phyloP scores from a whole-genome alignment of 2,888 invertebrate species.

The Calameuta filiformis region DNA sequence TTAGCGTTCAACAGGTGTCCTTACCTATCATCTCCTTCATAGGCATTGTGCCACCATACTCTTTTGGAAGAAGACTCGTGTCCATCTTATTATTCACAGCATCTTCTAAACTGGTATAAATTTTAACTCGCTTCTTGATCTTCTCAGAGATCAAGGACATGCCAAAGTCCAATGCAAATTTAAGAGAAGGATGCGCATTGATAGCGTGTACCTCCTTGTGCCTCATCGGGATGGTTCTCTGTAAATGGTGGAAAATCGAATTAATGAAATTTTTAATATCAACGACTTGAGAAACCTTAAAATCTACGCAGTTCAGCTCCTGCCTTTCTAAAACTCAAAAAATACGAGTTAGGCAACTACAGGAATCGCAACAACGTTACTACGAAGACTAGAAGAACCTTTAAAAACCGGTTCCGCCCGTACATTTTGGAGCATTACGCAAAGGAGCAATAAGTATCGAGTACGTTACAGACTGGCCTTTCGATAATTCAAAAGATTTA shows the following conservation, averaged over 20 bases:
- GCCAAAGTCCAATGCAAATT: constrained; percentile 81
- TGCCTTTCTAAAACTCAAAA: not conserved
- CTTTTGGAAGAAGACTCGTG: constrained; percentile 76
- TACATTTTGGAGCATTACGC: not conserved
- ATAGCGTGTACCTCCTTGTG: constrained; percentile 84
- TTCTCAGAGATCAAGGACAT: constrained; percentile 83
- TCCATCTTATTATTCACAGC: constrained; percentile 70
- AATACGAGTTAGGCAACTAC: not conserved
- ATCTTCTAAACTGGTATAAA: constrained; percentile 75
- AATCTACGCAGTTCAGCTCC: not conserved
- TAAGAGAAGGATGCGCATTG: constrained; percentile 79
- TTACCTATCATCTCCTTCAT: constrained; percentile 86
- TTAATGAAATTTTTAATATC: not conserved
- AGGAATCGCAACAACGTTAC: no score
- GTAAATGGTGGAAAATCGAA: constrained; percentile 35
- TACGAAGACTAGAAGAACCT: not conserved
- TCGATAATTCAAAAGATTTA: not conserved
- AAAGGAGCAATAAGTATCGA: not conserved
- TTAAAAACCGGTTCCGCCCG: not conserved
- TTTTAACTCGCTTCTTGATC: constrained; percentile 76
- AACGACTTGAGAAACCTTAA: not conserved
- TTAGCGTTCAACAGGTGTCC: constrained; percentile 20
- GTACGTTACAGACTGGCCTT: not conserved
- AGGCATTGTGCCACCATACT: constrained; percentile 86
- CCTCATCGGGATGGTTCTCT: constrained; percentile 82